A percentile compares a stretch with the other conserved stretches of the same genome.
These are phyloP conservation scores for Monoplex corrugatus DNA, from an alignment of 2,888 invertebrate species.

Conservation along the genomic window DNA sequence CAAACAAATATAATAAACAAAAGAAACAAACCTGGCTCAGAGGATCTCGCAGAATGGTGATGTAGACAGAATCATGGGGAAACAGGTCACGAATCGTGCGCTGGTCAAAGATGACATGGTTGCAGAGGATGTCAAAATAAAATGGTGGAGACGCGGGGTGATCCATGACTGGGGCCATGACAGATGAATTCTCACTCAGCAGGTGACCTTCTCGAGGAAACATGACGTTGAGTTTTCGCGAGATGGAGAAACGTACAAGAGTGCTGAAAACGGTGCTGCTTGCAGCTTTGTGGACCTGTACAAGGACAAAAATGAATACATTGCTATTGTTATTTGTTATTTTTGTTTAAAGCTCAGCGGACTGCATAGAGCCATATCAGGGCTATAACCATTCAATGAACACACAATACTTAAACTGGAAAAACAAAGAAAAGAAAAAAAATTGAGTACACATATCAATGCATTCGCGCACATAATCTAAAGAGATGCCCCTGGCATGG, in stretches of 20 bases:
- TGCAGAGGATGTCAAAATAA: conserved; percentile 63
- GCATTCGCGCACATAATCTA: no score
- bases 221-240: conserved; percentile 43
- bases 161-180: background rate
- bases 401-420: no score
- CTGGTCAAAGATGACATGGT: conserved; percentile 64
- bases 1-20: no score
- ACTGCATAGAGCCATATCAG: no score
- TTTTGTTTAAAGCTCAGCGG: no score
- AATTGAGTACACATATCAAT: no score
- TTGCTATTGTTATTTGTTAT: no score
- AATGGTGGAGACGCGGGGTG: background rate
- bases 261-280: conserved; percentile 52
- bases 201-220: conserved; percentile 34
- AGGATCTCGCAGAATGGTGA: conserved; percentile 68
- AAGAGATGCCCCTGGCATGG: no score
- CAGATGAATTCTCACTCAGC: background rate
- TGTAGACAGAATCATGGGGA: conserved; percentile 58
- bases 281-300: conserved; percentile 55
- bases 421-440: no score
- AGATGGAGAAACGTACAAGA: conserved; percentile 42
- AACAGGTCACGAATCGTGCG: background rate
- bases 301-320: background rate
- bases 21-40: conserved; percentile 54
- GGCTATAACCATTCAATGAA: no score